These are phyloP conservation scores for Cladorhizidae sp. DNA, from an alignment of 37 sponge, comb jelly and placozoan species.

Conservation along the genomic window DNA sequence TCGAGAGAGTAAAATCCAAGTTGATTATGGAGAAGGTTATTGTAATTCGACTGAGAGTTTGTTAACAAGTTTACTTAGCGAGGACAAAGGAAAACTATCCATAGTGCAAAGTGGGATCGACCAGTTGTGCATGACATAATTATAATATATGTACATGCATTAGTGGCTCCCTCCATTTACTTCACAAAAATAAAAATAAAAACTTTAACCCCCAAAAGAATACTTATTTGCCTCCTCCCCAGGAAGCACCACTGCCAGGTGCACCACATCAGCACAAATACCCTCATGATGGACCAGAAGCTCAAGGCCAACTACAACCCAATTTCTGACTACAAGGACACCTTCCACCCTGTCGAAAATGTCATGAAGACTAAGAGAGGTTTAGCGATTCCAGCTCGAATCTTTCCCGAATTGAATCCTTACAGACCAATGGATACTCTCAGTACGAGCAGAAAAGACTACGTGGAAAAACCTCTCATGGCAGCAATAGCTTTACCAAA, in stretches of 20 bases:
- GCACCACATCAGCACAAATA: conserved; percentile 9
- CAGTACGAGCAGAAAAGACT: conserved; percentile 1
- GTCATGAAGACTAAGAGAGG: not conserved
- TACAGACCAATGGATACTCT: not conserved
- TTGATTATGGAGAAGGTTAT: too few species aligned
- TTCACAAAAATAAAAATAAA: not conserved
- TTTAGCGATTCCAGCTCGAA: not conserved
- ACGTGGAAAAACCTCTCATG: not conserved
- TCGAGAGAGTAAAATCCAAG: too few species aligned
- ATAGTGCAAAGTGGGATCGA: too few species aligned
- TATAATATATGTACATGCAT: too few species aligned
- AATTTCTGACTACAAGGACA: conserved; percentile 5
- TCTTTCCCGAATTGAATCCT: conserved; percentile 3
- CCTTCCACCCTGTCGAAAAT: not conserved
- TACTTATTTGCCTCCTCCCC: not conserved
- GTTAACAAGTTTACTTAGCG: too few species aligned
- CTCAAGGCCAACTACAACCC: conserved; percentile 8
- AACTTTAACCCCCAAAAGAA: not conserved
- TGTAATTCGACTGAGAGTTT: too few species aligned
- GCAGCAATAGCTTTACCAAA: not conserved
- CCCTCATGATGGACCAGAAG: not conserved
- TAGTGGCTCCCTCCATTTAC: not conserved
- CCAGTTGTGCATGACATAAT: too few species aligned
- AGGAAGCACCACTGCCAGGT: conserved; percentile 6
- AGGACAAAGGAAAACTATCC: too few species aligned